A percentile compares a stretch with the other conserved stretches of the same genome.
These are phyloP conservation scores for Laothoe populi DNA, from an alignment of 2,888 invertebrate genomes.

Conservation along the genomic window DNA sequence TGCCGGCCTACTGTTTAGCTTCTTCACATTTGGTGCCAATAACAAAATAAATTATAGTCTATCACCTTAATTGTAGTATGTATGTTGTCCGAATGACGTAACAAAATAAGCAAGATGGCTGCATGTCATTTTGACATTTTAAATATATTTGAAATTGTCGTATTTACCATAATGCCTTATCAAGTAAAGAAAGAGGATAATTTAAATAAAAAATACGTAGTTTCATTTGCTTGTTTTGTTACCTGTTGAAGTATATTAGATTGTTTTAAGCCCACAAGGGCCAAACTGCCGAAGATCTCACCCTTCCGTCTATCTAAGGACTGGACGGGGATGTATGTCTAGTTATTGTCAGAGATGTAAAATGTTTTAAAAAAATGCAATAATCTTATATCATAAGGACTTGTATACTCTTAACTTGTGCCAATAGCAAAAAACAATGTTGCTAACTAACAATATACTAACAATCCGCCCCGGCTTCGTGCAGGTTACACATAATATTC, in stretches of 20 bases:
- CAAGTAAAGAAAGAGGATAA: no score
- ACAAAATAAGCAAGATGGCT: constrained; percentile 4
- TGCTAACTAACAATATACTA: no score
- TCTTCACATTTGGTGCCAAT: no score
- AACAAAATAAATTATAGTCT: neutral
- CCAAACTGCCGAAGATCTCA: constrained; percentile 67
- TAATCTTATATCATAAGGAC: neutral
- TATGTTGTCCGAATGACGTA: no score
- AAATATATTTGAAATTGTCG: neutral
- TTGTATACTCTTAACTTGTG: no score
- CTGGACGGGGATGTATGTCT: constrained; percentile 48
- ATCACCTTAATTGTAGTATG: no score
- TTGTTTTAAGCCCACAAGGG: constrained; percentile 32
- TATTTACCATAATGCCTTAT: no score
- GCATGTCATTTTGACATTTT: neutral
- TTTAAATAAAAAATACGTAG: neutral
- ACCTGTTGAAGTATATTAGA: neutral
- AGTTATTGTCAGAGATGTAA: neutral
- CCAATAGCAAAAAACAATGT: no score
- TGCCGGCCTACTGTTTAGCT: no score
- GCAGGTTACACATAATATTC: no score
- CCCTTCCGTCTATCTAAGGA: constrained; percentile 66
- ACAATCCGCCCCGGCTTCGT: no score
- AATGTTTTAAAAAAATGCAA: neutral
- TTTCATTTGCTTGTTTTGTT: constrained; percentile 5